A percentile compares a stretch with the other conserved stretches of the same genome.
Conservation (phyloP, 2,888 invertebrate species). For the Limnephilus rhombicus region DNA sequence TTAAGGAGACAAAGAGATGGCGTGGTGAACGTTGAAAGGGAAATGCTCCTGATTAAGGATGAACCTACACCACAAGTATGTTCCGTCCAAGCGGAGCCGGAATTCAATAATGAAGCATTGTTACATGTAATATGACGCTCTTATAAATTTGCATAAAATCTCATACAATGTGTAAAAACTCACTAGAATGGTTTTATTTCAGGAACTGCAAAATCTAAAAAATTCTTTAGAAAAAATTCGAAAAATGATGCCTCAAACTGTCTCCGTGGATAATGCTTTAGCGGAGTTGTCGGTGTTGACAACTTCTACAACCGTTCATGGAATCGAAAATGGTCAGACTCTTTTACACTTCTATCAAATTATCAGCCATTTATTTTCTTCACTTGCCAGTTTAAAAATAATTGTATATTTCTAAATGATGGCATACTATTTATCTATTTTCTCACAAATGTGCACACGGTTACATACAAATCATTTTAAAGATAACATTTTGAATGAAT, state of each 20-base stretch:
- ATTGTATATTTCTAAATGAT: neutral
- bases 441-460: neutral
- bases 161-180: neutral
- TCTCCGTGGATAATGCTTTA: conserved; percentile 80
- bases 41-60: neutral
- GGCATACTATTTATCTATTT: neutral
- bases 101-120: neutral
- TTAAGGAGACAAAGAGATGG: neutral
- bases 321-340: neutral
- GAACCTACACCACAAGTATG: neutral
- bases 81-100: neutral
- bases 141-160: neutral
- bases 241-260: conserved; percentile 80
- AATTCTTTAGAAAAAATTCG: conserved; percentile 55
- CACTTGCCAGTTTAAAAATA: neutral
- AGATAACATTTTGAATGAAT: too few relatives aligned
- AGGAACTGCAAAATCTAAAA: conserved; percentile 55
- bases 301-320: neutral
- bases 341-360: neutral
- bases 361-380: neutral
- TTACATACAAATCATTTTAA: too few relatives aligned
- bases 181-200: conserved; percentile 23
- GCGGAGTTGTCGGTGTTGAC: conserved; percentile 74
- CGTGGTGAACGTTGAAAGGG: neutral
- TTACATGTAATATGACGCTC: neutral